These are phyloP conservation scores for Xestia c-nigrum DNA, from an alignment of 2,888 invertebrate genomes.

Conservation along the genomic window DNA sequence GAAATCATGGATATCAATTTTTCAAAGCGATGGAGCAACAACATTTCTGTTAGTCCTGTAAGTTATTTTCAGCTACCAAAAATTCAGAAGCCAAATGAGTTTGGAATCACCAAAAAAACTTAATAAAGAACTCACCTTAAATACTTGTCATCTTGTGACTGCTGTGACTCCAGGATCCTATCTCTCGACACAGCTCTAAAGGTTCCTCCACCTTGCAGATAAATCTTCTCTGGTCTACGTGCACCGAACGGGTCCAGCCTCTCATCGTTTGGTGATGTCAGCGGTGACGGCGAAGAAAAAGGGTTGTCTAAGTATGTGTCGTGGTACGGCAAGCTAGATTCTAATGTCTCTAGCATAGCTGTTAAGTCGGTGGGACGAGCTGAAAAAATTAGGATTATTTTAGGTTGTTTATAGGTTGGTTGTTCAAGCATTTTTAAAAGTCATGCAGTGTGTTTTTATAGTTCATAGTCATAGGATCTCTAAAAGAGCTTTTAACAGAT, in stretches of 20 bases:
- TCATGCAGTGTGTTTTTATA: neutral
- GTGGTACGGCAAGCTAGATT: conserved; percentile 83
- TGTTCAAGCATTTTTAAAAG: neutral
- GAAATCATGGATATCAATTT: neutral
- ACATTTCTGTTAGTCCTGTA: neutral
- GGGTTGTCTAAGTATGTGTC: conserved; percentile 89
- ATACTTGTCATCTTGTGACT: conserved; percentile 86
- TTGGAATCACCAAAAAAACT: neutral
- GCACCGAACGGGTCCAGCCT: conserved; percentile 81
- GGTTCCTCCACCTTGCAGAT: conserved; percentile 88
- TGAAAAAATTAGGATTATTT: conserved; percentile 73
- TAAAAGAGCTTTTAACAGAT: neutral
- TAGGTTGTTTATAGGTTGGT: too few species aligned
- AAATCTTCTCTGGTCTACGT: conserved; percentile 85
- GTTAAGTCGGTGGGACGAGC: conserved; percentile 86
- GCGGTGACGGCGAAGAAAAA: conserved; percentile 88
- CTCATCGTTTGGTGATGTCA: conserved; percentile 89
- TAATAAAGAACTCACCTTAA: conserved; percentile 76
- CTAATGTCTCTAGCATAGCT: conserved; percentile 85
- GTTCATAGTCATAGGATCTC: neutral
- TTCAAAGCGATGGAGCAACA: neutral
- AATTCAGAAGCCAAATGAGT: neutral
- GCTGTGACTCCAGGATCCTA: conserved; percentile 85
- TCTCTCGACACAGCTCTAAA: conserved; percentile 87
- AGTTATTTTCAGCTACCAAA: neutral